Percentiles rank a stretch among this genome's conserved stretches.
These are phyloP conservation scores for Epinephelus fuscoguttatus DNA, from an alignment of 2,113 vertebrate genomes.

Conservation along the genomic window DNA sequence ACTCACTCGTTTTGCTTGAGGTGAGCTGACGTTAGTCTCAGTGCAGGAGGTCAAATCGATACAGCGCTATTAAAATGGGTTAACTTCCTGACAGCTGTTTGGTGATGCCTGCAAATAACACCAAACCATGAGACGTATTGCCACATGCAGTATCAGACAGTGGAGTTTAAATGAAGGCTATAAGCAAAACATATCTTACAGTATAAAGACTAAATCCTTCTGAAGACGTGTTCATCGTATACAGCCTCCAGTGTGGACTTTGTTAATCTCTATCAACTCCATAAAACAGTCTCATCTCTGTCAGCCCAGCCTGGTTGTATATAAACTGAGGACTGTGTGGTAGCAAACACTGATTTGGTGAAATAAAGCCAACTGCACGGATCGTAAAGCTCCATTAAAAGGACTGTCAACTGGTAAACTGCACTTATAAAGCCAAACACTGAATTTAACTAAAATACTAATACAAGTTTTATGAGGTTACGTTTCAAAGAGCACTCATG, in stretches of 20 bases:
- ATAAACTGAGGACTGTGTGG: too few species aligned
- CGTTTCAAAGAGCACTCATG: not conserved
- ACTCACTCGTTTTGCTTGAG: slow-evolving; percentile 10
- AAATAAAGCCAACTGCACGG: not conserved
- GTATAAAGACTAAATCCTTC: not conserved
- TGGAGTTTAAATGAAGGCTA: not conserved
- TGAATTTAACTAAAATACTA: not conserved
- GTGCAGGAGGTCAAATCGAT: slow-evolving; percentile 44
- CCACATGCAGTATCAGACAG: not conserved
- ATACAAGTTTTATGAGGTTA: not conserved
- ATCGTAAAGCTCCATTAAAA: not conserved
- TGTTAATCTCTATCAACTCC: not conserved
- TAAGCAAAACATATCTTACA: not conserved
- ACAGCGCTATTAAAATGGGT: slow-evolving; percentile 10
- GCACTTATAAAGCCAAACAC: not conserved
- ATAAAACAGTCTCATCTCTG: not conserved
- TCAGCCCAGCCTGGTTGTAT: not conserved
- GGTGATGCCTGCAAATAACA: not conserved
- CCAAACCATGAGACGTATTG: too few species aligned
- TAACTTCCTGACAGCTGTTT: slow-evolving; percentile 13
- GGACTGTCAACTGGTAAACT: not conserved
- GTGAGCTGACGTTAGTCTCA: slow-evolving; percentile 36
- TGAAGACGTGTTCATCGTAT: not conserved
- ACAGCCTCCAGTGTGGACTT: not conserved
- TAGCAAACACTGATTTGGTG: not conserved